A percentile compares a stretch with the other conserved stretches of the same genome.
These are phyloP conservation scores for Apodemus speciosus DNA, from an alignment of 2,113 vertebrate species.

Conservation along the genomic window DNA sequence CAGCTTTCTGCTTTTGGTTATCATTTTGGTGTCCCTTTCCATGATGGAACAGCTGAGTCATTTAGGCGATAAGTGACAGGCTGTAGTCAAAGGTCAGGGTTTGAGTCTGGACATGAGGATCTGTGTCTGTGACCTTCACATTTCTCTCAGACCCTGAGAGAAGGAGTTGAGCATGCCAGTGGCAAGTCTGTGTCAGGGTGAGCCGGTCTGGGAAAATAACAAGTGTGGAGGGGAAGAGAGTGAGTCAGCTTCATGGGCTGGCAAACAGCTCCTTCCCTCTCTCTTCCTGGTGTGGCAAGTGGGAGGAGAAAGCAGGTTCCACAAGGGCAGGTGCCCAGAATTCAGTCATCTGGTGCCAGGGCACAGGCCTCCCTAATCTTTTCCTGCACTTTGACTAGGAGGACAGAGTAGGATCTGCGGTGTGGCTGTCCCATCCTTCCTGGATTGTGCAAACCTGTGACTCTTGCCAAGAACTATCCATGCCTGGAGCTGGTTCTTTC, in stretches of 20 bases:
- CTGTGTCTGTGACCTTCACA: rapidly evolving
- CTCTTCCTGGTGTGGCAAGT: not conserved
- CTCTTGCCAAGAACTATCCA: constrained; percentile 63
- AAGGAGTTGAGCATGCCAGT: not conserved
- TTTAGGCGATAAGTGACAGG: not conserved
- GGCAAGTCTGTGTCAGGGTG: not conserved
- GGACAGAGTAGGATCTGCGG: not conserved
- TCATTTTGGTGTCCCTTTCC: not conserved
- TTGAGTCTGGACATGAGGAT: not conserved
- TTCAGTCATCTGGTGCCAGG: not conserved
- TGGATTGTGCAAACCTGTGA: constrained; percentile 60
- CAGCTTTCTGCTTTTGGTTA: not conserved
- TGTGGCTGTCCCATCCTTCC: constrained; percentile 28
- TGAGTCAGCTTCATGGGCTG: not conserved
- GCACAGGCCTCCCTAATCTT: too few relatives aligned
- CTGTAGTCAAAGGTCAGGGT: not conserved
- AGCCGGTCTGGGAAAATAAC: not conserved
- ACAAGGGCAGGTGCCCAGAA: not conserved
- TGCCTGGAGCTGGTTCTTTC: not conserved
- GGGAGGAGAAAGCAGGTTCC: not conserved
- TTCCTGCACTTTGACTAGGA: not conserved
- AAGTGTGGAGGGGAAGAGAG: not conserved
- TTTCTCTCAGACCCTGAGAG: not conserved
- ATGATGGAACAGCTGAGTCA: not conserved
- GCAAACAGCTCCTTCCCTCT: not conserved